Evolutionary conservation across 1,140 invertebrate genomes (phyloP), one percentile per base, ranked within the genome.

Genomic region (Galleria mellonella): DNA sequence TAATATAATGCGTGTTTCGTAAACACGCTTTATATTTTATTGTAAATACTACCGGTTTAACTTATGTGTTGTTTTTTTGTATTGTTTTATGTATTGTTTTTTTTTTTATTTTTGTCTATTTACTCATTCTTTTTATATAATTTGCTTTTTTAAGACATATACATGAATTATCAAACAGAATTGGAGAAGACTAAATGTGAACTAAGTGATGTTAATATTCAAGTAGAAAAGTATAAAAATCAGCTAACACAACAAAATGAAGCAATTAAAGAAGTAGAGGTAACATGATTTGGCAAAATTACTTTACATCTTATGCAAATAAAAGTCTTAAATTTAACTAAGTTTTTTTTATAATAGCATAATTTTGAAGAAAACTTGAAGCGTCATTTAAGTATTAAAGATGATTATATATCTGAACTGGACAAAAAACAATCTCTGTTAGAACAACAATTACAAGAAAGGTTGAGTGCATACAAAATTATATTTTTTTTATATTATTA

Each of bases 381-480:
- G 47, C 23, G n/a, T 15, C 52, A 71, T 32, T 38, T 77, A 17
- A 47, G 47, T 11, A 54, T 36, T 29, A 83, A 82, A 52, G 51
- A 70, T 9, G 51, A 76, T 42, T 59, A 57, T 12, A 70, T 83
- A 27, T 27, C 29, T n/a, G 64, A 71, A 32, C 51, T 77, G 17
- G 55, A 76, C 51, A 55, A 53, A n/a, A 63, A 69, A 42, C 51
- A 67, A 31, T 23, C 27, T 11, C 13, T 48, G 9, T 47, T 77
- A 32, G 56, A 73, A 52, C 28, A 69, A 36, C 62, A 70, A 32
- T 43, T 65, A 32, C 60, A 68, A 38, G 75, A 83, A 42, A 73
- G 66, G 76, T 78, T n/a, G 58, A 30, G 8, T 32, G 11, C 9
- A 32, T 32, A 32, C 9, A 29, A 9, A 29, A 5, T 4, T 29